phyloP scores from a whole-genome alignment of 1,140 invertebrate genomes.

The Penaeus indicus region DNA sequence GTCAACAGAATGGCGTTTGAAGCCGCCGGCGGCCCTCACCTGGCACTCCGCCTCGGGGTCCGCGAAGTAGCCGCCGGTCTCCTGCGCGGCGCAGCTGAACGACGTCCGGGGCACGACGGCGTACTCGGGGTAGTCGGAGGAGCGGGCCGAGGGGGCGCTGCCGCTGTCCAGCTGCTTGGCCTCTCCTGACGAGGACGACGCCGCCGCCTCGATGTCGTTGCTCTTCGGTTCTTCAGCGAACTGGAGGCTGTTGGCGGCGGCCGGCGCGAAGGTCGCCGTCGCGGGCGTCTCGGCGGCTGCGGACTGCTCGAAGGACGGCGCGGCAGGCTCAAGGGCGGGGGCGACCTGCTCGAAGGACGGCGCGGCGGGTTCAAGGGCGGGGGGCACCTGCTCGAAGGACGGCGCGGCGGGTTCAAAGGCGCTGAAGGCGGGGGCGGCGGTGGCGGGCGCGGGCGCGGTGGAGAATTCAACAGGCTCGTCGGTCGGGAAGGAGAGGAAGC shows the following conservation, averaged over 20 bases:
- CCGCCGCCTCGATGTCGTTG: not conserved
- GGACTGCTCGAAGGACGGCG: not conserved
- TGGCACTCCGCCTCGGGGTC: conserved; percentile 91
- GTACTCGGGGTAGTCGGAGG: conserved; percentile 47
- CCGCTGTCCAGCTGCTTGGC: not conserved
- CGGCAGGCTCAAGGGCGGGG: not conserved
- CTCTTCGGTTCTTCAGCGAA: not conserved
- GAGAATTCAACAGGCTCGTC: not conserved
- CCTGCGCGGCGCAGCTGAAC: conserved; percentile 87
- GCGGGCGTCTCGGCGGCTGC: not conserved
- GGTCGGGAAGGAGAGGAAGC: not conserved
- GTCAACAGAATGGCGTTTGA: too few relatives aligned
- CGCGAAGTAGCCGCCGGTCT: conserved; percentile 90
- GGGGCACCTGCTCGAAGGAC: not conserved
- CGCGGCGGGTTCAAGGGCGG: not conserved
- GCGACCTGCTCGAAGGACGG: not conserved
- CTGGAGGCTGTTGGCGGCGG: not conserved
- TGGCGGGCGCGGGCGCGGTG: not conserved
- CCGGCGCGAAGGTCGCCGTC: not conserved
- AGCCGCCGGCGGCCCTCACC: conserved; percentile 71
- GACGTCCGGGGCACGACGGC: conserved; percentile 77
- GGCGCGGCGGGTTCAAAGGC: not conserved
- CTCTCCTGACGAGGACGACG: not conserved
- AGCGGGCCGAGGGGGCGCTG: too few relatives aligned
- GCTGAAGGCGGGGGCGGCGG: not conserved